phyloP scores from a whole-genome alignment of 2,797 vertebrate species.

The Somateria mollissima region DNA sequence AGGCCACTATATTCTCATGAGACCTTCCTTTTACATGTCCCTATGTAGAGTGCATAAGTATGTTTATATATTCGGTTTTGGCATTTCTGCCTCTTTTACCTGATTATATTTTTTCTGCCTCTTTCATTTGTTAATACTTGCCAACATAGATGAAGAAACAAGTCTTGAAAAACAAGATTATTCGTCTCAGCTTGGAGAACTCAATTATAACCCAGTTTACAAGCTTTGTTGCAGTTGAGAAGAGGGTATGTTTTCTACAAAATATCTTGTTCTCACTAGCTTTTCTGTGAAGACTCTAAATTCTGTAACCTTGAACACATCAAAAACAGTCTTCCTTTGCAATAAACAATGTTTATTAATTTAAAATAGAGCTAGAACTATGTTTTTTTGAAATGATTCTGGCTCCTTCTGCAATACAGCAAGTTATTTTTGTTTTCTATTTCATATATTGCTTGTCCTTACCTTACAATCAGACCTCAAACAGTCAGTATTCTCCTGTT shows the following conservation, averaged over 20 bases:
- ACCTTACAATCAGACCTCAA: background rate
- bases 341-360: background rate
- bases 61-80: background rate
- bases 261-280: background rate
- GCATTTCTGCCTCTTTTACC: background rate
- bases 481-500: background rate
- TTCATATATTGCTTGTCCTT: background rate
- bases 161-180: slow-evolving; percentile 83
- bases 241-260: slow-evolving; percentile 80
- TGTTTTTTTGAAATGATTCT: background rate
- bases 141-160: slow-evolving; percentile 85
- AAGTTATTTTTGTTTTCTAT: background rate
- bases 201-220: slow-evolving; percentile 90
- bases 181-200: slow-evolving; percentile 87
- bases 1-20: background rate
- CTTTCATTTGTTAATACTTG: slow-evolving; percentile 4
- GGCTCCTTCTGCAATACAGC: background rate
- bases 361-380: background rate
- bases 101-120: background rate
- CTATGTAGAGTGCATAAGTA: background rate
- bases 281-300: background rate
- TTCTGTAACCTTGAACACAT: background rate
- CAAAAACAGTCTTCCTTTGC: background rate
- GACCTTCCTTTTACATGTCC: background rate
- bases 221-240: slow-evolving; percentile 90